phyloP scores from a whole-genome alignment of 2,888 invertebrate genomes.

The Trichopria drosophilae region DNA sequence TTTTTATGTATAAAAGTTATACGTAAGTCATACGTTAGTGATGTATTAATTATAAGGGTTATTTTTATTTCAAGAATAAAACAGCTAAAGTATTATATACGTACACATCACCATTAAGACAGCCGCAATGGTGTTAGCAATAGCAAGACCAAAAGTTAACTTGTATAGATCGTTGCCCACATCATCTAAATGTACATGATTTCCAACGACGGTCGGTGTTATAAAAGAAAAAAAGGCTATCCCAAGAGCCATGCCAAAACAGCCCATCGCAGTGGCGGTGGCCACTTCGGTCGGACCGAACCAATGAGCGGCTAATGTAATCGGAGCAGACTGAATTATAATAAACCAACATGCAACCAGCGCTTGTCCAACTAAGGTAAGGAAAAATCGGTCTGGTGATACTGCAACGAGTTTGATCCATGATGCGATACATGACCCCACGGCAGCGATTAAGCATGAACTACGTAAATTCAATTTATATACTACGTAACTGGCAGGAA shows the following conservation, averaged over 20 bases:
- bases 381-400: constrained; percentile 24
- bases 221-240: constrained; percentile 30
- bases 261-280: constrained; percentile 31
- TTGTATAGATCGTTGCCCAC: constrained; percentile 28
- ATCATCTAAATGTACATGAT: constrained; percentile 31
- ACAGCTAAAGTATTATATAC: too few species aligned
- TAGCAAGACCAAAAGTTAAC: constrained; percentile 21
- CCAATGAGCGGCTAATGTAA: constrained; percentile 36
- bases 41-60: too few species aligned
- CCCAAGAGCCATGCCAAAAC: constrained; percentile 28
- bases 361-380: constrained; percentile 31
- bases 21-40: too few species aligned
- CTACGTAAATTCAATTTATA: constrained; percentile 28
- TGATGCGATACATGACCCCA: constrained; percentile 30
- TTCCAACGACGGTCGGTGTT: constrained; percentile 31
- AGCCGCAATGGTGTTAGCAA: constrained; percentile 21
- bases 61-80: too few species aligned
- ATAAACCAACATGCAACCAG: constrained; percentile 30
- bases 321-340: constrained; percentile 29
- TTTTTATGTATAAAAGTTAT: too few species aligned
- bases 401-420: constrained; percentile 34
- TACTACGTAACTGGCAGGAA: constrained; percentile 31
- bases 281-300: constrained; percentile 34
- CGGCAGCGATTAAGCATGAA: constrained; percentile 28
- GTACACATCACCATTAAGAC: constrained; percentile 28